Base-by-base conservation (phyloP, 2,888 invertebrate genomes). In the Amaurobius ferox region DNA sequence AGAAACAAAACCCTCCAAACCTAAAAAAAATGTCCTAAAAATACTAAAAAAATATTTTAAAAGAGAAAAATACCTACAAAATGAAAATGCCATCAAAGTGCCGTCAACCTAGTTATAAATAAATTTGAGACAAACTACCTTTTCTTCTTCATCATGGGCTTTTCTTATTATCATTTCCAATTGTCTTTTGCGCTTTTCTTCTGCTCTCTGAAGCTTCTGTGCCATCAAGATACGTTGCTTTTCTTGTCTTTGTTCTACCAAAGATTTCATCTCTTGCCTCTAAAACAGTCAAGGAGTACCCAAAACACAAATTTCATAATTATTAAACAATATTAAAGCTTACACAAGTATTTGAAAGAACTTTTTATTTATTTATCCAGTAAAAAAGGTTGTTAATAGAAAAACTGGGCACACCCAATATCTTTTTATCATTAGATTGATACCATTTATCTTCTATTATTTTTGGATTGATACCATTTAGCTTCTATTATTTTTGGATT, bases 141-240 rank as follows among this genome's bases (percentile, higher is more conserved):
- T 98, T 85, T 97, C 97, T 89, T 99, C 98, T 91, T 99, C 99
- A 90, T 99, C 98, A 90, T 98, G 98, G 0, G 99, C 99, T 91
- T 98, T 98, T 89, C 95, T 94, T 0, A 98, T 95, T 89, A 97
- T 97, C 79, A 91, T 91, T 87, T 91, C 91, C 28, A 93, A 89
- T 88, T 92, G 90, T 94, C 96, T 91, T 93, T 95, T 95, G 26
- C 99, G 93, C 90, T 98, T 99, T 90, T 97, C 97, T 23, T 96
- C 96, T 0, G 98, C 98, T 86, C 96, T 94, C 88, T 91, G 90
- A 90, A 93, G 91, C 88, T 93, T 92, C 72, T 90, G 89, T 86
- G 92, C 91, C 89, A 93, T 91, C 16, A 92, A 90, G 11, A 89
- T 90, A 61, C 91, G 91, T 89, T 92, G 91, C 90, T 97, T 96